Conservation (phyloP, 2,797 vertebrate genomes). For the Cetoscarus ocellatus region DNA sequence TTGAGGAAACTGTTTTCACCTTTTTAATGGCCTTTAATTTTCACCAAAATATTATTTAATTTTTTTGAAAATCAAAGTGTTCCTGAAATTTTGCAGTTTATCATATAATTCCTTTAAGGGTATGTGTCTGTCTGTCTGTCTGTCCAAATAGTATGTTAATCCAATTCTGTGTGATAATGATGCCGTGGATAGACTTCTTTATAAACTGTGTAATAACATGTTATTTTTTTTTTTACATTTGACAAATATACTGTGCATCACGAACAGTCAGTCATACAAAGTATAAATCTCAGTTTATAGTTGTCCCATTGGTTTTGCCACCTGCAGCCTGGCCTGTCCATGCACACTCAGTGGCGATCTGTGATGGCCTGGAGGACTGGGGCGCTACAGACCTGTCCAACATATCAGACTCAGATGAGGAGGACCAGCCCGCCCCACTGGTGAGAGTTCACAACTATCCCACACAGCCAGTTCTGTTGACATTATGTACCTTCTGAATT, state of each 20-base stretch:
- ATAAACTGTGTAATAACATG: neutral
- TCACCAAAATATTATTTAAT: no score
- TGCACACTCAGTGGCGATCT: constrained; percentile 88
- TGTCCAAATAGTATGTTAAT: no score
- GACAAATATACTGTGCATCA: neutral
- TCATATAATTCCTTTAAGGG: no score
- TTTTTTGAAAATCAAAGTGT: no score
- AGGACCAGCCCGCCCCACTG: constrained; percentile 87
- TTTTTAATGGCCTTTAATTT: no score
- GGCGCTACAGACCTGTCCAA: constrained; percentile 87
- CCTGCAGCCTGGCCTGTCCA: constrained; percentile 88
- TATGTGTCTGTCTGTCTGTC: no score
- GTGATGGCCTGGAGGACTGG: constrained; percentile 91
- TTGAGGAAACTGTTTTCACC: no score
- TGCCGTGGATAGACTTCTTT: no score
- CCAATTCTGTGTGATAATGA: no score
- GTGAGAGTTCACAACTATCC: constrained; percentile 75
- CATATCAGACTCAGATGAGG: constrained; percentile 90
- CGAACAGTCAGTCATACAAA: neutral
- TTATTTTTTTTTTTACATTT: neutral
- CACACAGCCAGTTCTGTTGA: neutral
- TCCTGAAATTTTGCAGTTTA: no score
- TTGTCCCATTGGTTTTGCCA: constrained; percentile 20
- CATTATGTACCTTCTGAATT: no score
- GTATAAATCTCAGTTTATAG: neutral